phyloP scores from a whole-genome alignment of 2,113 vertebrate genomes.

The Nymphicus hollandicus region DNA sequence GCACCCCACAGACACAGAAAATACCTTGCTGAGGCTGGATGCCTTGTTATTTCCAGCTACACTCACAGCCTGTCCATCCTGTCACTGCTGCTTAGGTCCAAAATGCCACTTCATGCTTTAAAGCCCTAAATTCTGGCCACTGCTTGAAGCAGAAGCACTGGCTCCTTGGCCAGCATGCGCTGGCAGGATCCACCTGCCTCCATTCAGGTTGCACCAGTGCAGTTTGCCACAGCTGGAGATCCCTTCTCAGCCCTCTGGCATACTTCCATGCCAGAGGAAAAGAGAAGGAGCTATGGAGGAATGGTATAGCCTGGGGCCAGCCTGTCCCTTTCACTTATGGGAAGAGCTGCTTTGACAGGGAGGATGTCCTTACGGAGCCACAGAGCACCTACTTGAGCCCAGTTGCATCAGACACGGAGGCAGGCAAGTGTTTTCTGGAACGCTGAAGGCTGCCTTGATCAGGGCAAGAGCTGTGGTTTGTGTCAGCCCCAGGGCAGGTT shows the following conservation, averaged over 20 bases:
- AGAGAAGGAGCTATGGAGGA: neutral
- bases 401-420: neutral
- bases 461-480: neutral
- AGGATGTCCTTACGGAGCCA: neutral
- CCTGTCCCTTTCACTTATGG: neutral
- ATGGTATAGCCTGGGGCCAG: neutral
- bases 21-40: neutral
- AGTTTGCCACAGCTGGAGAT: neutral
- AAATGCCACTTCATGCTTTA: neutral
- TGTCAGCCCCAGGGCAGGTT: neutral
- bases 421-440: neutral
- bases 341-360: neutral
- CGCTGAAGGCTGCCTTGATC: neutral
- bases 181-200: neutral
- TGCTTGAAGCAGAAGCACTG: neutral
- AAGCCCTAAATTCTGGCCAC: neutral
- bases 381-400: neutral
- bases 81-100: neutral
- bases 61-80: neutral
- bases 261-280: neutral
- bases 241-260: neutral
- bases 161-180: rapidly evolving
- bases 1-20: neutral
- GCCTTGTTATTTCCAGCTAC: neutral
- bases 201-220: neutral